Conservation (phyloP, 2,888 invertebrate species). For the Diarsia rubi region DNA sequence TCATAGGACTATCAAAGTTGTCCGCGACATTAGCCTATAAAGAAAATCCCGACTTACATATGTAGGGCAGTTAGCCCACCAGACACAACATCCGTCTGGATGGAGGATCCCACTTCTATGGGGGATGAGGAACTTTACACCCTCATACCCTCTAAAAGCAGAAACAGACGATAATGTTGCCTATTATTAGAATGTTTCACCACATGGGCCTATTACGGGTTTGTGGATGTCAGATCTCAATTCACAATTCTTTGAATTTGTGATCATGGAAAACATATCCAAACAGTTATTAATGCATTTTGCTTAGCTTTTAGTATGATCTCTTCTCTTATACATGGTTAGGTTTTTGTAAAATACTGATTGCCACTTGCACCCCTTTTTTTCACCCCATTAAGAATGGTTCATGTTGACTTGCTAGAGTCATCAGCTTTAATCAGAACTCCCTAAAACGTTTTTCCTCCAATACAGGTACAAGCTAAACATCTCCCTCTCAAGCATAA, state of each 20-base stretch:
- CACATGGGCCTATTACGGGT: neutral
- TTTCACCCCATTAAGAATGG: too few relatives aligned
- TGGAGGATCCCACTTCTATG: too few relatives aligned
- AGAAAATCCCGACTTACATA: too few relatives aligned
- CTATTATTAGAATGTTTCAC: neutral
- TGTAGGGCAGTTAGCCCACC: too few relatives aligned
- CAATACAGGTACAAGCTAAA: constrained; percentile 93
- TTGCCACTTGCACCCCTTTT: neutral
- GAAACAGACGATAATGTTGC: too few relatives aligned
- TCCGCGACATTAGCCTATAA: too few relatives aligned
- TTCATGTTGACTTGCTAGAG: neutral
- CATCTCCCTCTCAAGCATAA: constrained; percentile 93
- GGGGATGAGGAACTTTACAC: too few relatives aligned
- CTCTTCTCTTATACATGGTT: neutral
- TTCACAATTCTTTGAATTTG: neutral
- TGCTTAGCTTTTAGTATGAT: neutral
- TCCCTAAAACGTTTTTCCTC: neutral
- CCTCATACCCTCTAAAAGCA: too few relatives aligned
- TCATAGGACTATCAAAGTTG: too few relatives aligned
- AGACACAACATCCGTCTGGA: too few relatives aligned
- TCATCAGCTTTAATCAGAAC: neutral
- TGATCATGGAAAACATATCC: neutral
- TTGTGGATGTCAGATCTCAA: too few relatives aligned
- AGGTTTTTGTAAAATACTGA: neutral
- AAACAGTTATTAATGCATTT: neutral